Base-by-base conservation (phyloP, 2,888 invertebrate genomes). In the Allygus modestus region DNA sequence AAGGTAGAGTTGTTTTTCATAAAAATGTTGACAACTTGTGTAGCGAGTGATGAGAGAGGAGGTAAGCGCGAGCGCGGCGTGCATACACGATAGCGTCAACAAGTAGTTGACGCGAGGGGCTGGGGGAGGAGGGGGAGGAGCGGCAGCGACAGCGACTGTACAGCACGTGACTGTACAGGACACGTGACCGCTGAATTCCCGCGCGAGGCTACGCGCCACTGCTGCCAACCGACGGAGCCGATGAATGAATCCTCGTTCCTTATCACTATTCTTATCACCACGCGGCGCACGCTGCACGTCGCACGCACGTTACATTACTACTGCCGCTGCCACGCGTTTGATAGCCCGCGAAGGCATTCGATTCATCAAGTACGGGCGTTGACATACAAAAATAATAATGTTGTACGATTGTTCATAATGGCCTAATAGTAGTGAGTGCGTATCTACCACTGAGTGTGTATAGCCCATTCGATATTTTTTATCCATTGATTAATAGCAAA, bases 191-290 rank as follows among this genome's bases (percentile, higher is more conserved):
- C 46, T 23, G 75, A 28, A 17, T 43, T 41, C 75, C 46, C 23
- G 75, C 75, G 75, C 75, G 75, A 75, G 75, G 75, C 75, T 75
- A 75, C 71, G n/a, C 41, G 43, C 46, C 75, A 75, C 41, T 43
- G 46, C 46, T 75, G 46, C 75, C 75, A 75, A 75, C 75, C 23
- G 33, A n/a, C 71, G 28, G 28, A 12, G 23, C 2, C 31, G 20
- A 46, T 75, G 43, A 43, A 75, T 71, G 71, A 31, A 71, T 46
- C 46, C 61, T 61, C 61, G 61, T 71, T 17, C 75, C 75, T 75
- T 75, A 75, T 75, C 75, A 75, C 75, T 75, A 46, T 41, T 75
- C 43, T 75, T 75, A 75, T 75, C 75, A 75, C 23, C 75, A 41
- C 75, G 43, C 75, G 71, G 23, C 33, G 33, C 71, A 33, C 71